Evolutionary conservation across 2,113 vertebrate genomes (phyloP).

Genomic region (Pyxicephalus adspersus): DNA sequence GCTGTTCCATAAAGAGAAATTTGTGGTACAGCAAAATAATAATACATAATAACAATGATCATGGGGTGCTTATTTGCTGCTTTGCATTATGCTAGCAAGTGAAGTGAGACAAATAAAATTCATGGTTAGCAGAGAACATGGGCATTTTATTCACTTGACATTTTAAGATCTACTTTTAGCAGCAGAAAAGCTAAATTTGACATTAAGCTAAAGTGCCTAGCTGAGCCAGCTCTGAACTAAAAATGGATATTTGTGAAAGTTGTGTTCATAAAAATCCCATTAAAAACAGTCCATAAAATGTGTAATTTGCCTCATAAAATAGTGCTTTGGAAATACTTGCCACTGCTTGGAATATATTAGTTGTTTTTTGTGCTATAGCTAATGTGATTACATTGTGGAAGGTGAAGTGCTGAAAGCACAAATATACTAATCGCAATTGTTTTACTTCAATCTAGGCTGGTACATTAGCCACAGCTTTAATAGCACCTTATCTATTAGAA

Average conservation of each 20-base stretch:
- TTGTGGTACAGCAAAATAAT: conserved; percentile 19
- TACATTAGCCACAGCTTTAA: conserved; percentile 49
- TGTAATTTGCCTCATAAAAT: conserved; percentile 60
- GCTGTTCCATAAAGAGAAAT: conserved; percentile 9
- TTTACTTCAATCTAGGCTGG: conserved; percentile 35
- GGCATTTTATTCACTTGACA: conserved; percentile 56
- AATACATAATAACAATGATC: conserved; percentile 31
- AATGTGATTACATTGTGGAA: conserved; percentile 41
- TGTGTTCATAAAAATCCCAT: conserved; percentile 58
- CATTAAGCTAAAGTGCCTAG: conserved; percentile 41
- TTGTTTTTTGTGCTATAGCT: conserved; percentile 15
- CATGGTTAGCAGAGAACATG: conserved; percentile 24
- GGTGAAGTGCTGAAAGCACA: conserved; percentile 6
- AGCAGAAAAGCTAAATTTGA: conserved; percentile 55
- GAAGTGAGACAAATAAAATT: conserved; percentile 59
- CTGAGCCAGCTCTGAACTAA: conserved; percentile 44
- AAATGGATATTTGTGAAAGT: conserved; percentile 57
- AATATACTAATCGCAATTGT: conserved; percentile 42
- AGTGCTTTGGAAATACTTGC: conserved; percentile 52
- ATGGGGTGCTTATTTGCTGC: conserved; percentile 18
- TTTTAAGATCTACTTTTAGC: conserved; percentile 56
- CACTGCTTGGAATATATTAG: conserved; percentile 39
- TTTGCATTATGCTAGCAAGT: conserved; percentile 57
- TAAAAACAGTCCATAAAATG: conserved; percentile 57
- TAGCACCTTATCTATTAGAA: conserved; percentile 41